Conservation (phyloP, 2,113 vertebrate species). For the Hydropotes inermis region DNA sequence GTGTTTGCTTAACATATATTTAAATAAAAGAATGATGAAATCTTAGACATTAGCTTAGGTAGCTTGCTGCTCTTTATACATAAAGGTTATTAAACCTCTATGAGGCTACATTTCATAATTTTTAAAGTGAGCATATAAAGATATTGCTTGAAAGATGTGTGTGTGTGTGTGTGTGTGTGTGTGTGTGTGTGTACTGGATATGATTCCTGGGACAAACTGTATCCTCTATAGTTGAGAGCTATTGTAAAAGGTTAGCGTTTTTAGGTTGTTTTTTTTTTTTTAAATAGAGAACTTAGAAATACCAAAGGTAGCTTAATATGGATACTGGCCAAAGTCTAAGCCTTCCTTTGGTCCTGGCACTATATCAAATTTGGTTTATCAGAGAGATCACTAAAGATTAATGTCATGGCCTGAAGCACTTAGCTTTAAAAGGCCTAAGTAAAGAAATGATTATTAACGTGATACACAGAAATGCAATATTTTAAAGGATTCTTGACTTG, state of each 20-base stretch:
- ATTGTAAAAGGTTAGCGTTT: not conserved
- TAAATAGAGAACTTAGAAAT: not conserved
- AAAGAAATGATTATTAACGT: not conserved
- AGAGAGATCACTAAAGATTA: not conserved
- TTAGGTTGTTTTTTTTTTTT: not conserved
- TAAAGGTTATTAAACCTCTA: not conserved
- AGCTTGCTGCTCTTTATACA: not conserved
- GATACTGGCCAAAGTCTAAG: not conserved
- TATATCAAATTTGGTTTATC: not conserved
- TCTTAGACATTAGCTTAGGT: not conserved
- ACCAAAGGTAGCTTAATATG: not conserved
- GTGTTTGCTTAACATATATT: not conserved
- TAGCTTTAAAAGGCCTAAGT: not conserved
- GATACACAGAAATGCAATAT: not conserved
- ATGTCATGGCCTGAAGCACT: not conserved
- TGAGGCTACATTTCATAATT: not conserved
- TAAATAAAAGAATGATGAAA: conserved; percentile 5
- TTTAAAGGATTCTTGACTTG: not conserved
- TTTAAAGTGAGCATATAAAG: not conserved
- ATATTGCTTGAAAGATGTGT: not conserved
- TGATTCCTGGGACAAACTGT: not conserved
- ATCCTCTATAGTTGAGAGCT: not conserved
- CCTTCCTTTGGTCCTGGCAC: not conserved
- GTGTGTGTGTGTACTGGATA: not conserved
- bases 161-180: not conserved